Base-by-base conservation (phyloP, 2,888 invertebrate species). In the Pyrocoelia pectoralis region DNA sequence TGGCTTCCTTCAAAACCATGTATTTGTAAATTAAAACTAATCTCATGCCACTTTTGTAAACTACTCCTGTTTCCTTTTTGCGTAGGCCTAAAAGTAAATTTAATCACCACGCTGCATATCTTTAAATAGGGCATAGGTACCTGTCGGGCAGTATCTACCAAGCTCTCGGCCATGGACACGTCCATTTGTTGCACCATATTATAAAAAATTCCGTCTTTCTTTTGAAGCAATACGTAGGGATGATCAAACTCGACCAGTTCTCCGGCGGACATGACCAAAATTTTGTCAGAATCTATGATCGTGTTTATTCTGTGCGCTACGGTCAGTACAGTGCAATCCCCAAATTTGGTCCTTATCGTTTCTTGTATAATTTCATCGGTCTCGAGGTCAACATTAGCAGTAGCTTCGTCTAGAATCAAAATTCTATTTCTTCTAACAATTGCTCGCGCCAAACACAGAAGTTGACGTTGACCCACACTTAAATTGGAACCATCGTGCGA, bases 301-400 rank as follows among this genome's bases (percentile, higher is more conserved):
- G 33, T 33, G 8, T n/a, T 33, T 10, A 24, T 24, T 24, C 24
- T 24, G 24, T 24, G 24, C 6, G 24, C 24, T 6, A 24, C 24
- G 6, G 24, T 24, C 3, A 24, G 24, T 24, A 24, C 24, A 6
- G 24, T 24, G 24, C 24, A 24, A 3, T 24, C 6, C 3, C 4
- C 3, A 24, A 24, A 24, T 6, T 24, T 24, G 6, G 24, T 24
- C 6, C 24, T 24, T 24, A 80, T 95, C 94, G 90, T 95, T 93
- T 55, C 95, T 91, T 0, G 94, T 94, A 74, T 94, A 89, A 9
- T 79, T 0, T 85, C 85, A 75, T 94, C 93, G 18, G 93, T 94
- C 52, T 89, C 87, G 0, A 89, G 89, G 81, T 94, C 93, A 1
- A 93, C 92, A 76, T 93, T 93, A 46, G 93, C 93, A 0, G 93